These are phyloP conservation scores for Drosophila guanche DNA, from an alignment of 1,140 invertebrate species.

Conservation along the genomic window DNA sequence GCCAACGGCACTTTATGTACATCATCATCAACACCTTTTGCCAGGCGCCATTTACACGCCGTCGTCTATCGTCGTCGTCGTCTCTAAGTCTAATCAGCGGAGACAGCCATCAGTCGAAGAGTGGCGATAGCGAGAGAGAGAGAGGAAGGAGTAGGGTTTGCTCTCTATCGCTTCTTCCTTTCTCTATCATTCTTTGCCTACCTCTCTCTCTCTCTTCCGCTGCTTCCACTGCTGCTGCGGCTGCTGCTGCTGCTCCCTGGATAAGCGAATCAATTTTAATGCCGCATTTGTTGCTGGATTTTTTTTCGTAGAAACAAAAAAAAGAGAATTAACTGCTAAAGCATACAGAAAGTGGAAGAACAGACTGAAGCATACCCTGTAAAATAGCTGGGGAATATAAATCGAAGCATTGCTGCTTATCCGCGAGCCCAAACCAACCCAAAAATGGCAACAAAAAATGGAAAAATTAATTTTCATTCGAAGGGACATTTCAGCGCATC, in stretches of 20 bases:
- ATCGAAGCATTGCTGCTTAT: too few species aligned
- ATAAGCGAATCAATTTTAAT: slow-evolving; percentile 79
- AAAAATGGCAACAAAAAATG: neutral
- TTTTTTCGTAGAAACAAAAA: slow-evolving; percentile 41
- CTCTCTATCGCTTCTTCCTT: slow-evolving; percentile 8
- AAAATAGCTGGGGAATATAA: neutral
- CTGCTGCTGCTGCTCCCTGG: slow-evolving; percentile 8
- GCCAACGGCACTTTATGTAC: slow-evolving; percentile 77
- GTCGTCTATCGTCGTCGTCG: slow-evolving; percentile 72
- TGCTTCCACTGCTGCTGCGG: slow-evolving; percentile 10
- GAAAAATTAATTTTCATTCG: neutral
- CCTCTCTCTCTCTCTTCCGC: neutral
- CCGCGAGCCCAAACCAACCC: neutral
- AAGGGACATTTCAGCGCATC: too few species aligned
- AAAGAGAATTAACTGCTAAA: slow-evolving; percentile 22
- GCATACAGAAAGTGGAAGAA: neutral
- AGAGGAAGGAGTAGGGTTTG: neutral
- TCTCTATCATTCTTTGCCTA: slow-evolving; percentile 1
- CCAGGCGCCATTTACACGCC: slow-evolving; percentile 79
- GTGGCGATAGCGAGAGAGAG: too few species aligned
- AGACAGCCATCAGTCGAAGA: slow-evolving; percentile 58
- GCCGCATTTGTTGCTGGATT: slow-evolving; percentile 69
- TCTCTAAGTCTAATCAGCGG: slow-evolving; percentile 77
- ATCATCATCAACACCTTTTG: slow-evolving; percentile 78
- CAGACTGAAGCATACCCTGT: neutral